Evolutionary conservation across 2,888 invertebrate genomes (phyloP).

Genomic region (Yponomeuta evonymella): DNA sequence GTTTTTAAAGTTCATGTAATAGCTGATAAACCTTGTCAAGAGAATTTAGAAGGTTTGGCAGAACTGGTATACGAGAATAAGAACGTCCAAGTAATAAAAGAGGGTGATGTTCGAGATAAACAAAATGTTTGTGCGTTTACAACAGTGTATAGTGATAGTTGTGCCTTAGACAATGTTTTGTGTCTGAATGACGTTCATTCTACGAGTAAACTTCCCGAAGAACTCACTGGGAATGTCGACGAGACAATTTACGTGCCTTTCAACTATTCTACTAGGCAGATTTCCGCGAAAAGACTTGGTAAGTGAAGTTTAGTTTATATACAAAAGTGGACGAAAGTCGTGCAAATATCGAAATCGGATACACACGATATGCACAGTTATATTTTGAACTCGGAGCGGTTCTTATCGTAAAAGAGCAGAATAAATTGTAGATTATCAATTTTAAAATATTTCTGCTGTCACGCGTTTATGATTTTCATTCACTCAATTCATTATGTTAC

Average conservation of each 20-base stretch:
- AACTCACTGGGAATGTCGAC: constrained; percentile 64
- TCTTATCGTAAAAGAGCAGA: too few relatives aligned
- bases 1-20: constrained; percentile 78
- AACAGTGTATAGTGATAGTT: constrained; percentile 60
- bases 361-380: too few relatives aligned
- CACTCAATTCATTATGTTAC: too few relatives aligned
- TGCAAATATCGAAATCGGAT: too few relatives aligned
- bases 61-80: constrained; percentile 61
- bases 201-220: constrained; percentile 66
- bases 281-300: constrained; percentile 66
- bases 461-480: too few relatives aligned
- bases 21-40: constrained; percentile 68
- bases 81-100: constrained; percentile 45
- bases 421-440: too few relatives aligned
- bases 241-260: constrained; percentile 81
- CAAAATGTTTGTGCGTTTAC: constrained; percentile 52
- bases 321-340: too few relatives aligned
- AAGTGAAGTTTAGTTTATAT: constrained; percentile 45
- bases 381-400: too few relatives aligned
- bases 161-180: constrained; percentile 60
- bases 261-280: constrained; percentile 74
- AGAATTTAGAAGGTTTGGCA: constrained; percentile 68
- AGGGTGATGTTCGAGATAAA: constrained; percentile 40
- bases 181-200: constrained; percentile 75
- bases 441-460: too few relatives aligned